phyloP scores from a whole-genome alignment of 1,140 invertebrate genomes.

The Eumeta japonica region DNA sequence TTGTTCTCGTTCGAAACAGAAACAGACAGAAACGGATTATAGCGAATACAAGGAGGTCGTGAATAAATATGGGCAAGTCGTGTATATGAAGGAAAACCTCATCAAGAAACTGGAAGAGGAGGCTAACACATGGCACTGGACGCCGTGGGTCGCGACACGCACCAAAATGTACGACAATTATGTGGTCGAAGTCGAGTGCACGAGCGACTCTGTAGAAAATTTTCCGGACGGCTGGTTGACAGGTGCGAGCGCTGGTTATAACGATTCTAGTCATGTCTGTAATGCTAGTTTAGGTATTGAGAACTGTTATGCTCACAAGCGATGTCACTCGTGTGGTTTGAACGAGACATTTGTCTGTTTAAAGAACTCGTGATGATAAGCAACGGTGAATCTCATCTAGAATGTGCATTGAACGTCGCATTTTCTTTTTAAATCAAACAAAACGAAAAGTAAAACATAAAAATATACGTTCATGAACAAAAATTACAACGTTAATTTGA shows the following conservation, averaged over 20 bases:
- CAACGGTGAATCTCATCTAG: no score
- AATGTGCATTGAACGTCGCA: no score
- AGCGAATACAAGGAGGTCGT: conserved; percentile 15
- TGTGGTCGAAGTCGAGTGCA: conserved; percentile 19
- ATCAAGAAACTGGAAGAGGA: conserved; percentile 29
- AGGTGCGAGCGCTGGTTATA: conserved; percentile 16
- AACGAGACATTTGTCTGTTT: no score
- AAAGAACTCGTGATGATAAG: no score
- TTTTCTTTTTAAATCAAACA: no score
- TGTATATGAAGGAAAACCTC: conserved; percentile 28
- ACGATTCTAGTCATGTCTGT: not conserved
- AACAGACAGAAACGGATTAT: no score
- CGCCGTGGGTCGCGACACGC: conserved; percentile 36
- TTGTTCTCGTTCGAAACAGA: no score
- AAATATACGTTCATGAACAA: no score
- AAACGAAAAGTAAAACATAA: no score
- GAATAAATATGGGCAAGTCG: conserved; percentile 29
- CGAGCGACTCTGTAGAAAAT: conserved; percentile 22
- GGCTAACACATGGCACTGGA: conserved; percentile 36
- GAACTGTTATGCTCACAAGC: not conserved
- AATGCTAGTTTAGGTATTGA: not conserved
- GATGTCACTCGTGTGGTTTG: no score
- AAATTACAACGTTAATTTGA: no score
- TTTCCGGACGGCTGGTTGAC: conserved; percentile 32
- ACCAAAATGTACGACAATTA: conserved; percentile 22